Base-by-base conservation (phyloP, 2,888 invertebrate species). In the Portevinia maculata region DNA sequence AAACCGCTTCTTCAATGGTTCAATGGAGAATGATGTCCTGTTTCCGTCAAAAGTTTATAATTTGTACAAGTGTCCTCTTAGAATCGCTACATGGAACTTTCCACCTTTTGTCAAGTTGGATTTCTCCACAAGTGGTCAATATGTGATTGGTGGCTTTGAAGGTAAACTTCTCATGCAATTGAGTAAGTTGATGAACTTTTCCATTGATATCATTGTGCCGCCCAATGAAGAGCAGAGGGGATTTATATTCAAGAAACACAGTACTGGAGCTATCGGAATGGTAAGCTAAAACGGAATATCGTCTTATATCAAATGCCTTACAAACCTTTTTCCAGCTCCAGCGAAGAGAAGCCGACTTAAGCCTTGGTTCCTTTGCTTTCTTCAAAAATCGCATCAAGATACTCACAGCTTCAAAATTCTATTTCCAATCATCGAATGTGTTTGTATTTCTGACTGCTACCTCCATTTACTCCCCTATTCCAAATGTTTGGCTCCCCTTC, bases 11-110 rank as follows among this genome's bases (percentile, higher is more conserved):
- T 13, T 60, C 4, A 86, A 86, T 30, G 24, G 46, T 5, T 11
- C 64, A 24, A 37, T 88, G 86, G 79, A 64, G 48, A 78, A 84
- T 9, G 30, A 75, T 0, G 21, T 65, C 3, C 84, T 86, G 1
- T 89, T 88, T 57, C 87, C 86, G 0, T 44, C 65, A 1, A 89
- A 88, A 41, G 34, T 87, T 15, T 13, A 13, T 0, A 88, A 88
- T 57, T 86, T 88, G n/a, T 85, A 84, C 19, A 44, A 55, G 1
- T 88, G 88, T 52, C 73, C 86, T 0, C 15, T 88, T 64, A 78
- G 83, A 4, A 85, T 84, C 1, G 85, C 76, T 1, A 17, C 86
- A 4, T 78, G 84, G 75, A 39, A 86, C 11, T 34, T 83, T n/a
- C 85, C 86, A 0, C 88, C 88, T 0, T 88, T 62, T 17, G 28